These are phyloP conservation scores for Torymus auratus DNA, from an alignment of 2,888 invertebrate genomes.

Conservation along the genomic window DNA sequence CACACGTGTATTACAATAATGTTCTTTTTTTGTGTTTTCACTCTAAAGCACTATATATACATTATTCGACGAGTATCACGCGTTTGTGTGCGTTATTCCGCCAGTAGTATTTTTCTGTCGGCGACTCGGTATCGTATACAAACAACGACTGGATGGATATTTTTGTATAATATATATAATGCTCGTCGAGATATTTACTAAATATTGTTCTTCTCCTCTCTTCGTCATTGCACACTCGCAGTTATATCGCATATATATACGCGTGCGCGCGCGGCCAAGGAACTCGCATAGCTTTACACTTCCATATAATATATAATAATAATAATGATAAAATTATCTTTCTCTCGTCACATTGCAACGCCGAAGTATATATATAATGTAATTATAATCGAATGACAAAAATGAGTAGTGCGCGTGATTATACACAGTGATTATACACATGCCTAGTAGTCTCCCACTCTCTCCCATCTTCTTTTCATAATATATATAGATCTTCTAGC, in stretches of 20 bases:
- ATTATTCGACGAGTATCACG: no score
- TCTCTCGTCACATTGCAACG: conserved; percentile 29
- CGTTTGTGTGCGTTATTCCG: no score
- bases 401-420: neutral
- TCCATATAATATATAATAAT: conserved; percentile 23
- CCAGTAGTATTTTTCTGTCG: no score
- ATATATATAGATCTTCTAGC: no score
- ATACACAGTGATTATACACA: neutral
- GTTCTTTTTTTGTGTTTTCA: neutral
- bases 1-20: neutral
- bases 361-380: neutral
- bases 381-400: neutral
- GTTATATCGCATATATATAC: neutral
- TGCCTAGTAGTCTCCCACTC: conserved; percentile 1
- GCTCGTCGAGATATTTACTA: no score
- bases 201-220: no score
- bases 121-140: no score
- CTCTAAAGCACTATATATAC: neutral
- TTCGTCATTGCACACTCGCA: no score
- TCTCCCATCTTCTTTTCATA: neutral
- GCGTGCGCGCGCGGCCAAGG: conserved; percentile 6
- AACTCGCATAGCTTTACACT: conserved; percentile 42
- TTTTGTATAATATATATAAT: no score
- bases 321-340: neutral
- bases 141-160: no score